Evolutionary conservation across 2,888 invertebrate genomes (phyloP), one percentile per base, ranked within the genome.

Genomic region (Lymantria dispar): DNA sequence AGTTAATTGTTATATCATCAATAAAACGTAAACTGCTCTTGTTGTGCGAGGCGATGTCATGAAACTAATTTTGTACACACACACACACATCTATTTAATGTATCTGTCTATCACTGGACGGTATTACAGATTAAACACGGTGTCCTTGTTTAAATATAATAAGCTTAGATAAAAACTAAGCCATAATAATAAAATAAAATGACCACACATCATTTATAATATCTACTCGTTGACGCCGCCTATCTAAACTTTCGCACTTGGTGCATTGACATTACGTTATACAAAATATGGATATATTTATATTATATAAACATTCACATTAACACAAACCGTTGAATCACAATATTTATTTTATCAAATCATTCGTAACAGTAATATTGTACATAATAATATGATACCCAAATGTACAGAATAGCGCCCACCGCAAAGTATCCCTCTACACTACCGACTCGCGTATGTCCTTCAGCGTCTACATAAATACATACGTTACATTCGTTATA

Each of bases 171-270:
- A 45, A 54, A 61, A 50, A 74, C 71, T 72, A 75, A 75, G 70
- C 71, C 67, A 72, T 75, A 74, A 62, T 50, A 71, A 72, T 70
- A 14, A 62, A 65, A 74, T 73, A 73, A 43, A 76, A 68, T 71
- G 72, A 70, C 72, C 66, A 73, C 55, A 72, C 64, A 70, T 70
- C 64, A 70, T 65, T 68, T 73, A 70, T 62, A 71, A 74, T 68
- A 65, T 62, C 56, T 78, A 85, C 70, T 85, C 85, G 87, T 85
- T 82, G 86, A 83, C 77, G 83, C 75, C 77, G 76, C 71, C 78
- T 80, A 81, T 65, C 77, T 76, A 75, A 72, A 79, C 74, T 78
- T 72, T 72, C 74, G 89, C 89, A 90, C 89, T 89, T 88, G 80
- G 89, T 89, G 89, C 89, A 76, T 76, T 74, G 77, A 76, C 67